Evolutionary conservation across 1,140 invertebrate species (phyloP).

Genomic region (Lordiphosa mommai): DNA sequence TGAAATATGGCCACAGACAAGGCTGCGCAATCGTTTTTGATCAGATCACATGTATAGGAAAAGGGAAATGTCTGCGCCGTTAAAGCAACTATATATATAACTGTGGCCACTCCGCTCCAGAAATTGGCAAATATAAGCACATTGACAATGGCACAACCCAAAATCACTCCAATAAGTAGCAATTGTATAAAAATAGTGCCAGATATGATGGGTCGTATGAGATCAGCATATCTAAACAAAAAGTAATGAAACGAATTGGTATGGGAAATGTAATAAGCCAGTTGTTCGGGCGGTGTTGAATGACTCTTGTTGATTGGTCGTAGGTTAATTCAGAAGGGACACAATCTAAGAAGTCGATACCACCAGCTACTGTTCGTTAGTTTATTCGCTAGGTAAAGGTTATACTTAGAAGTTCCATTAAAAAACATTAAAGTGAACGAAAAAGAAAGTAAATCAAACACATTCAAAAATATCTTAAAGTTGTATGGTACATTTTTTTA

Average conservation of each 20-base stretch:
- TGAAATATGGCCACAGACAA: conserved; percentile 1
- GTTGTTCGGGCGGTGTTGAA: too few species aligned
- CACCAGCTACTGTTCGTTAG: too few species aligned
- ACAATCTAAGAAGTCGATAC: too few species aligned
- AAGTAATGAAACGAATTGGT: not conserved
- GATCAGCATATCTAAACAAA: conserved; percentile 5
- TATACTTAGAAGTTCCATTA: too few species aligned
- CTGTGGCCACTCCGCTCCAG: conserved; percentile 12
- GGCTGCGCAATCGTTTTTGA: conserved; percentile 28
- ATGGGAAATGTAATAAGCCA: too few species aligned
- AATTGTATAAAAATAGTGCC: conserved; percentile 23
- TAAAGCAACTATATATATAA: conserved; percentile 12
- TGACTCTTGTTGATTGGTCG: too few species aligned
- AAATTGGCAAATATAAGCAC: conserved; percentile 2
- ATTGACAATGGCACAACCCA: conserved; percentile 5
- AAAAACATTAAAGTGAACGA: too few species aligned
- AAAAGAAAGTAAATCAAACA: too few species aligned
- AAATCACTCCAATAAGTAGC: conserved; percentile 23
- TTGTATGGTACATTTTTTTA: too few species aligned
- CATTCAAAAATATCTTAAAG: too few species aligned
- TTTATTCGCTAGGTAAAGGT: too few species aligned
- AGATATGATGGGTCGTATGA: not conserved
- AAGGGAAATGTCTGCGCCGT: conserved; percentile 45
- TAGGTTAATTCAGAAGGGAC: too few species aligned
- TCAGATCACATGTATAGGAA: conserved; percentile 37